Conservation (phyloP, 2,888 invertebrate species). For the Vandiemenella viatica region DNA sequence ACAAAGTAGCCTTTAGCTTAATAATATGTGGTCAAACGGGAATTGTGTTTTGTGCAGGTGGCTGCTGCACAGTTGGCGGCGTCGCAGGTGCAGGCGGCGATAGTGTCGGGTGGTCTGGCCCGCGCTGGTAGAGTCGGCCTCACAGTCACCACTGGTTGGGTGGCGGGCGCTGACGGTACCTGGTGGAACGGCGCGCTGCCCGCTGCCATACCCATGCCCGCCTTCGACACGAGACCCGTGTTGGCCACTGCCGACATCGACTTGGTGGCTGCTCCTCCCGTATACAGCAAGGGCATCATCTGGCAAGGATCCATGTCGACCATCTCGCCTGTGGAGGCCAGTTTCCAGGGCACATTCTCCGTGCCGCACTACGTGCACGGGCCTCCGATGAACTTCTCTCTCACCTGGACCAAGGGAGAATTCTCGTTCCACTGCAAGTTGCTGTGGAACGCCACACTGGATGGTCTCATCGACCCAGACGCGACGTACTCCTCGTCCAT, state of each 20-base stretch:
- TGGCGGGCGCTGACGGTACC: neutral
- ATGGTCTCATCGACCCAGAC: neutral
- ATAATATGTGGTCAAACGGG: too few relatives aligned
- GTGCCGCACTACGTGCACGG: neutral
- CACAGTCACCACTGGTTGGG: neutral
- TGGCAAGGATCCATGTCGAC: neutral
- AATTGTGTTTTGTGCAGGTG: too few relatives aligned
- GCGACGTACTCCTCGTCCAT: neutral
- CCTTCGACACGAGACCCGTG: constrained; percentile 10
- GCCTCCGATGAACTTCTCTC: neutral
- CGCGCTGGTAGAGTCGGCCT: neutral
- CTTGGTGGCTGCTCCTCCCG: neutral
- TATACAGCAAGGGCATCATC: neutral
- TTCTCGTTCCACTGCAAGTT: neutral
- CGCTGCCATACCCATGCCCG: constrained; percentile 14
- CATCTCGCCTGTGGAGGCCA: neutral
- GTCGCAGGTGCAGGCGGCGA: too few relatives aligned
- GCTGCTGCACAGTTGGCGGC: too few relatives aligned
- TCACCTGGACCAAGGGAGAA: neutral
- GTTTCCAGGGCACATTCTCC: neutral
- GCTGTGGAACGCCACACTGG: neutral
- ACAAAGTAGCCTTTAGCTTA: too few relatives aligned
- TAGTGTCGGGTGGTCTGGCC: too few relatives aligned
- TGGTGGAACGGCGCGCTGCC: constrained; percentile 18
- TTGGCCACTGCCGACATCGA: neutral